Evolutionary conservation across 2,888 invertebrate genomes (phyloP), one percentile per base, ranked within the genome.

Genomic region (Acrobasis consociella): DNA sequence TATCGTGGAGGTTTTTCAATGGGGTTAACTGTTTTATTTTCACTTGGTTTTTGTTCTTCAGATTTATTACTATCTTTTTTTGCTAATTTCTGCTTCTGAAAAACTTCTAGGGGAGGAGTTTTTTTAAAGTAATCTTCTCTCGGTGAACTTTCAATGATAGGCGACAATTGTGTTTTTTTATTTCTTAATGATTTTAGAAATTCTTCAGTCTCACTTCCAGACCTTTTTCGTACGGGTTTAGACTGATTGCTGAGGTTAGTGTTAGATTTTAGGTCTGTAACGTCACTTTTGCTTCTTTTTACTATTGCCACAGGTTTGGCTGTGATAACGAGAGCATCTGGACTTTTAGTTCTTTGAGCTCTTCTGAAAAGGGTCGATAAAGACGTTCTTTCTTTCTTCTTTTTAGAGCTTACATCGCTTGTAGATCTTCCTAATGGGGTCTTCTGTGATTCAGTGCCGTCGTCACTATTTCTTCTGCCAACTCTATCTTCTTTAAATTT

Each of bases 91-190:
- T 90, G 81, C 69, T 88, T 91, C 64, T 86, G 84, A 65, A 83
- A 86, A 8, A 85, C 65, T 62, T 91, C 91, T 22, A 92, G 76
- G 0, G 91, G 91, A 7, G 91, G 78, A 31, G 85, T 89, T 67
- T 87, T 89, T 66, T 89, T 93, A 70, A 95, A 95, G 74, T 95
- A 95, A 77, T 96, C 95, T 72, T 95, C 95, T 68, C 95, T 93
- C 15, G 95, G 96, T 11, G 95, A 94, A 67, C 95, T 95, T 85
- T 97, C 97, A 69, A 96, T 96, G 60, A 97, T 97, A 0, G 97
- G 97, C 9, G 96, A 96, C 17, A 97, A 80, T 76, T 96, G 96
- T 64, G 94, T 92, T 76, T 95, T 95, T 69, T 94, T 94, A 63
- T 94, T 93, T 69, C 89, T 85, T 22, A 89, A 83, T 2, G 93